Percentiles rank a stretch among this genome's conserved stretches.
These are phyloP conservation scores for Synergus laeviventris DNA, from an alignment of 2,888 invertebrate genomes.

Conservation along the genomic window DNA sequence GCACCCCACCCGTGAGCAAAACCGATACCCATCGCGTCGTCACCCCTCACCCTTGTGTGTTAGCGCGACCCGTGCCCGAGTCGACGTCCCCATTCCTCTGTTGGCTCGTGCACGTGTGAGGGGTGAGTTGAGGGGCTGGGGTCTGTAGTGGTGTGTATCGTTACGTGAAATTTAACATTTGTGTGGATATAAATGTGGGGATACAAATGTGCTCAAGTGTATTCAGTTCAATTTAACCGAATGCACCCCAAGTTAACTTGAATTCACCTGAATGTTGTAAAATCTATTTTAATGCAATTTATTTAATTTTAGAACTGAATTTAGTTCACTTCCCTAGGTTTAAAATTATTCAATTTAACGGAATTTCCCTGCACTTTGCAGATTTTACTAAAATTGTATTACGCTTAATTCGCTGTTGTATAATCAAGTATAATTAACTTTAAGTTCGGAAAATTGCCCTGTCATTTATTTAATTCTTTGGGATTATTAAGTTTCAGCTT, in stretches of 20 bases:
- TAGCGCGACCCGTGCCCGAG: slow-evolving; percentile 69
- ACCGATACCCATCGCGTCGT: slow-evolving; percentile 36
- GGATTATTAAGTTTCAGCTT: too few relatives aligned
- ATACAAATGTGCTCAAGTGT: background rate
- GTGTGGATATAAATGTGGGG: background rate
- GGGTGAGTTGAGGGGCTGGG: slow-evolving; percentile 10
- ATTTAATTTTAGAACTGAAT: too few relatives aligned
- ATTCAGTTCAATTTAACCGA: background rate
- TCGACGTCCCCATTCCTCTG: slow-evolving; percentile 62
- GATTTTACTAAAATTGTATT: too few relatives aligned
- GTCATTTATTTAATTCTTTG: too few relatives aligned
- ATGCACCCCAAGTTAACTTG: background rate
- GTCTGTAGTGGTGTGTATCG: background rate
- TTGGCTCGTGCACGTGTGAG: slow-evolving; percentile 37
- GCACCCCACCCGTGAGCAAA: slow-evolving; percentile 22
- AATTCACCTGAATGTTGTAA: background rate
- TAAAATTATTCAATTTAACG: too few relatives aligned
- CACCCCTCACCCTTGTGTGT: slow-evolving; percentile 32
- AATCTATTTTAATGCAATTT: background rate
- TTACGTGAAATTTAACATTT: background rate
- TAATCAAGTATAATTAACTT: too few relatives aligned
- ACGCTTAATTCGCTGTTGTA: too few relatives aligned
- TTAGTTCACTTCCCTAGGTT: too few relatives aligned
- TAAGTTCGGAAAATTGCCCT: too few relatives aligned
- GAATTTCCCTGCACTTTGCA: too few relatives aligned